phyloP scores from a whole-genome alignment of 2,113 vertebrate genomes.

The Collichthys lucidus region DNA sequence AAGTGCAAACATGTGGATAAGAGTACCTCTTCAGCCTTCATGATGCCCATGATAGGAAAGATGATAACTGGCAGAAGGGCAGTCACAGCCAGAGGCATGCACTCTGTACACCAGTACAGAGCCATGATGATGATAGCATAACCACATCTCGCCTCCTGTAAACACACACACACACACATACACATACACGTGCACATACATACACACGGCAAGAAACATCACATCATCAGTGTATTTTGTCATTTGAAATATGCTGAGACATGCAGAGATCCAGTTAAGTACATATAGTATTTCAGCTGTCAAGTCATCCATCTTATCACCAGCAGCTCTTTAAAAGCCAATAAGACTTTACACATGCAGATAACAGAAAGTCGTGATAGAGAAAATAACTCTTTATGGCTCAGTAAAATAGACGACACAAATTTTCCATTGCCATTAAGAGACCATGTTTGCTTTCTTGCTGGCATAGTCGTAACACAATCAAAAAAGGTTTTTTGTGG shows the following conservation, averaged over 20 bases:
- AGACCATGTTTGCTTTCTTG: neutral
- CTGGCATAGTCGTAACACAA: neutral
- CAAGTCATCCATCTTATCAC: conserved; percentile 39
- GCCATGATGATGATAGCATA: conserved; percentile 94
- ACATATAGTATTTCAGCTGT: neutral
- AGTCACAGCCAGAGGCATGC: conserved; percentile 91
- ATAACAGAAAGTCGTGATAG: conserved; percentile 53
- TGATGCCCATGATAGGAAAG: conserved; percentile 93
- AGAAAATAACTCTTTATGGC: conserved; percentile 44
- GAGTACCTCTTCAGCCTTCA: conserved; percentile 88
- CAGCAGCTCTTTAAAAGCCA: conserved; percentile 25
- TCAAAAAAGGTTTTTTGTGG: no score
- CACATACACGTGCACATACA: conserved; percentile 24
- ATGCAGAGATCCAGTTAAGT: neutral
- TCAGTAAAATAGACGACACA: conserved; percentile 12
- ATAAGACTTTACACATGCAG: conserved; percentile 37
- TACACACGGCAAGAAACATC: neutral
- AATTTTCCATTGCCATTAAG: conserved; percentile 29
- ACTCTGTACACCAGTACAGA: conserved; percentile 93
- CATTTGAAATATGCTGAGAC: neutral
- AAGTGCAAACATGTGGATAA: neutral
- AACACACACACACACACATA: conserved; percentile 51
- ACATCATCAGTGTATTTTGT: neutral
- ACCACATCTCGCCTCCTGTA: conserved; percentile 88
- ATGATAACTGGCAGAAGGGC: conserved; percentile 90